Conservation (phyloP, 2,888 invertebrate genomes). For the Lysandra coridon region DNA sequence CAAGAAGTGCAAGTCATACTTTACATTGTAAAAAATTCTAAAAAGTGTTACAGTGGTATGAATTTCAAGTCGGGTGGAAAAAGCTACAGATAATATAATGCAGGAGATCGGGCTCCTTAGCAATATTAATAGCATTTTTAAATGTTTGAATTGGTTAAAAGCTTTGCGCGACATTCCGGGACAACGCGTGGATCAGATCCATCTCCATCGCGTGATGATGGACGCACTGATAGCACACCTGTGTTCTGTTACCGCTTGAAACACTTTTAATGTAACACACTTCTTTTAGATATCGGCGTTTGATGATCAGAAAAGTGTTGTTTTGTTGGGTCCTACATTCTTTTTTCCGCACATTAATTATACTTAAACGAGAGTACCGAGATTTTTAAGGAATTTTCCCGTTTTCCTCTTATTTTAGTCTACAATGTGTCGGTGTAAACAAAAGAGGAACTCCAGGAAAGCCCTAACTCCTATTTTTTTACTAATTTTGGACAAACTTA, state of each 20-base stretch:
- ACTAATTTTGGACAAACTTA: not conserved
- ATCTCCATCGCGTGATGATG: conserved; percentile 30
- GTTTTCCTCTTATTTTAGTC: too few species aligned
- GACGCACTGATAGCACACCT: conserved; percentile 17
- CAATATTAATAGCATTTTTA: not conserved
- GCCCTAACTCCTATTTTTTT: too few species aligned
- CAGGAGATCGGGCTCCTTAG: too few species aligned
- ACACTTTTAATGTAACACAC: conserved; percentile 10
- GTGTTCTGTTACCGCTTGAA: conserved; percentile 8
- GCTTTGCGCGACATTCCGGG: not conserved
- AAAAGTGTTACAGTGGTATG: too few species aligned
- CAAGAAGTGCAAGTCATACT: too few species aligned
- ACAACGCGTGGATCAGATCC: not conserved
- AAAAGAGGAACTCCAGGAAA: too few species aligned
- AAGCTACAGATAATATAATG: too few species aligned
- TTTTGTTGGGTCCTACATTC: not conserved
- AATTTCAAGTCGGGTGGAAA: not conserved
- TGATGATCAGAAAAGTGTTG: not conserved
- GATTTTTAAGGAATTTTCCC: not conserved
- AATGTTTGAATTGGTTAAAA: not conserved
- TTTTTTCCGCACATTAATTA: not conserved
- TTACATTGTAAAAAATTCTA: too few species aligned
- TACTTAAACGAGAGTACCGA: not conserved
- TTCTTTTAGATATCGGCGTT: not conserved
- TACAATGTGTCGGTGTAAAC: too few species aligned